phyloP scores from a whole-genome alignment of 1,140 invertebrate species.

The fruit fly (Drosophila melanogaster) region Release_6_plus_ISO1_MT NC_004354.4:20459001-20459500 shows the following conservation, averaged over 20 bases:
- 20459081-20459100: not conserved
- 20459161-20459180: constrained; percentile 25
- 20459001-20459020: constrained; percentile 26
- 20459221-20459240: constrained; percentile 28
- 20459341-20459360: no score
- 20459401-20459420: no score
- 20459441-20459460: no score
- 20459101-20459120: not conserved
- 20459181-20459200: constrained; percentile 34
- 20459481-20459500: not conserved
- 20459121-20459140: not conserved
- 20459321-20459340: no score
- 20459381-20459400: no score
- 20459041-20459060: constrained; percentile 42
- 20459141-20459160: constrained; percentile 16
- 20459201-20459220: constrained; percentile 32
- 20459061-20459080: constrained; percentile 27
- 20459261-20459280: constrained; percentile 10
- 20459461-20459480: not conserved
- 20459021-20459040: constrained; percentile 53
- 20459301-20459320: not conserved
- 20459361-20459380: no score
- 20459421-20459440: no score
- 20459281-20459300: constrained; percentile 2
- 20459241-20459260: constrained; percentile 22